Percentiles rank a stretch among this genome's conserved stretches.
phyloP scores from a whole-genome alignment of 2,888 invertebrate genomes.

The Euplexia lucipara region DNA sequence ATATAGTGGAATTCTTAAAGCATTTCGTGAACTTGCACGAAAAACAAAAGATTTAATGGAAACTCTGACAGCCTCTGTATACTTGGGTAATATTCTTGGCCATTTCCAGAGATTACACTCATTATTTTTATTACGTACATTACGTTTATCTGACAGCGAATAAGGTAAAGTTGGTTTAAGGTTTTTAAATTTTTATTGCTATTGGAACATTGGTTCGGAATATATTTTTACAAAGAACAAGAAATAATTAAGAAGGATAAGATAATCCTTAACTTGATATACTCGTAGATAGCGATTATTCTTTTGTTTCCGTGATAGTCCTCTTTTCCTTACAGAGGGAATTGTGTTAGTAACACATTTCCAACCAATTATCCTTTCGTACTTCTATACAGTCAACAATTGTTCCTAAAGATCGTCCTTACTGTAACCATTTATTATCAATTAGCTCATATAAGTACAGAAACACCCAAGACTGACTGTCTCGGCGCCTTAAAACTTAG shows the following conservation, averaged over 20 bases:
- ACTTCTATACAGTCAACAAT: not conserved
- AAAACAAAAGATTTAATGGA: slow-evolving; percentile 52
- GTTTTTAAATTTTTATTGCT: slow-evolving; percentile 21
- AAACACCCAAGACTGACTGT: no score
- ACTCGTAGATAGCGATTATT: slow-evolving; percentile 31
- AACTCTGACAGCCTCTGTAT: slow-evolving; percentile 26
- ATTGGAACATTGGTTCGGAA: not conserved
- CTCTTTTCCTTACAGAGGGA: slow-evolving; percentile 21
- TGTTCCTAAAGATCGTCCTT: not conserved
- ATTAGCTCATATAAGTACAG: not conserved
- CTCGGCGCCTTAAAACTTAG: no score
- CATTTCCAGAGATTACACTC: slow-evolving; percentile 43
- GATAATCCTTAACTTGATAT: slow-evolving; percentile 33
- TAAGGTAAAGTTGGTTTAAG: slow-evolving; percentile 31
- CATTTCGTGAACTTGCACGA: slow-evolving; percentile 43
- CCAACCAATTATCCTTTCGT: slow-evolving; percentile 1
- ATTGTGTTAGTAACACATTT: slow-evolving; percentile 26
- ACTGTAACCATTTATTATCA: not conserved
- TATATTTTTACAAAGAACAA: not conserved
- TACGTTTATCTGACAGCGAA: slow-evolving; percentile 51
- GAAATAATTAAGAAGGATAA: slow-evolving; percentile 27
- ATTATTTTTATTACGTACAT: slow-evolving; percentile 47
- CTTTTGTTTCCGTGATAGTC: slow-evolving; percentile 15
- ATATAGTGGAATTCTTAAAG: slow-evolving; percentile 63
- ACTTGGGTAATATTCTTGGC: slow-evolving; percentile 17